Evolutionary conservation across 2,113 vertebrate species (phyloP), one percentile per base, ranked within the genome.

Genomic region (Gymnorhina tibicen): DNA sequence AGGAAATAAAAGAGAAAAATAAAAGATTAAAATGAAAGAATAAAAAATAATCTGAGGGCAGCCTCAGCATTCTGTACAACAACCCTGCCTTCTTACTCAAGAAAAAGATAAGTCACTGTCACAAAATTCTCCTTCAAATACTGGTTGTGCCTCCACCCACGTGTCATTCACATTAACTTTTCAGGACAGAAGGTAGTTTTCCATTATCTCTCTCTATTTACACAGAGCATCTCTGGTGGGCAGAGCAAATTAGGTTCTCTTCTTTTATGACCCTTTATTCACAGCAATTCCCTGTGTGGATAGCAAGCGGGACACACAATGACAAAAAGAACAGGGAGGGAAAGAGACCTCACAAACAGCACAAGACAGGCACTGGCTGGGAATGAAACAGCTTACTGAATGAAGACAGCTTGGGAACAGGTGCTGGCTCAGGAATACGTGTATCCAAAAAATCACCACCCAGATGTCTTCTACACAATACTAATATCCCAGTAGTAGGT

Each of bases 191-290:
- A 93, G 75, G 67, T 85, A 92, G 83, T 82, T 93, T 95, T 94
- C 93, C 85, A 96, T 91, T 93, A 94, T 86, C 95, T 94, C 67
- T 67, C 75, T 94, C 69, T 96, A 89, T 96, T 95, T 96, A 96
- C 88, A 86, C 73, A 80, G 58, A 89, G 23, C 50, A 93, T 91
- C 87, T 93, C 91, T 89, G 72, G 81, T 85, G 77, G 74, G 59
- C 63, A 95, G 23, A 95, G 81, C 58, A 95, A 96, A 93, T 94
- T 68, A 94, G 37, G 85, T 93, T 94, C 63, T 92, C 73, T 91
- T 91, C 70, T 89, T 81, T 91, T 60, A 76, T 53, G 89, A 95
- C 78, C 69, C 44, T 80, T 86, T 91, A 81, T 77, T 95, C 92
- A 78, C 81, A 94, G 80, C 55, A 95, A 89, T 91, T 85, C 86